Evolutionary conservation across 2,888 invertebrate genomes (phyloP), one percentile per base, ranked within the genome.

Genomic region (Hypomecis punctinalis): DNA sequence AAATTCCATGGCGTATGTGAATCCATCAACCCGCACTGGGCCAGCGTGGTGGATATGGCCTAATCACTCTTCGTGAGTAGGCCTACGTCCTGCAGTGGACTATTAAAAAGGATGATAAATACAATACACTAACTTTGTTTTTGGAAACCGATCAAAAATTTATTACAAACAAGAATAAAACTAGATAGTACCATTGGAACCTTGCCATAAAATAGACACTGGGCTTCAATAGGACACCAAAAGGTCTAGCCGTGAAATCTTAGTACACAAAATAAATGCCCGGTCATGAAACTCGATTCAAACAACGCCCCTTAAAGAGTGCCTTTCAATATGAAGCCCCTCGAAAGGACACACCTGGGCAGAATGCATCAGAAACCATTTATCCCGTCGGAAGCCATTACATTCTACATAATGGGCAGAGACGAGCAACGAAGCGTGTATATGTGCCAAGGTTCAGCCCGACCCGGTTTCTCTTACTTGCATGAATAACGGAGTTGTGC

Each of bases 321-420:
- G 33, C 59, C 57, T 53, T 60, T 58, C 53, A 68, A 62, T 68
- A 58, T 48, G 55, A 62, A 49, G 58, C 42, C 62, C 62, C 62
- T 62, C 52, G 58, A 54, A 66, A 53, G 66, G 62, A 62, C 69
- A 56, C 63, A 69, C 69, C 69, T 69, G 66, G 63, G 40, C 61
- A 61, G 45, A 66, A 59, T 61, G 61, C 67, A 67, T 69, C 64
- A 69, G 64, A 69, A 67, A 67, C 66, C 66, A 69, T 69, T 66
- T 69, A 69, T 60, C 69, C 66, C 60, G 47, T 42, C 23, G 63
- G 64, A 66, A 66, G 45, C 69, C 69, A 66, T 69, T 69, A 64
- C 64, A 64, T 60, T 66, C 59, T 66, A 66, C 66, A 66, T 69
- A 69, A 69, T 62, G 64, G 61, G 51, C 37, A 49, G 62, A 69